phyloP scores from a whole-genome alignment of 2,888 invertebrate genomes.

The Phortica magna region DNA sequence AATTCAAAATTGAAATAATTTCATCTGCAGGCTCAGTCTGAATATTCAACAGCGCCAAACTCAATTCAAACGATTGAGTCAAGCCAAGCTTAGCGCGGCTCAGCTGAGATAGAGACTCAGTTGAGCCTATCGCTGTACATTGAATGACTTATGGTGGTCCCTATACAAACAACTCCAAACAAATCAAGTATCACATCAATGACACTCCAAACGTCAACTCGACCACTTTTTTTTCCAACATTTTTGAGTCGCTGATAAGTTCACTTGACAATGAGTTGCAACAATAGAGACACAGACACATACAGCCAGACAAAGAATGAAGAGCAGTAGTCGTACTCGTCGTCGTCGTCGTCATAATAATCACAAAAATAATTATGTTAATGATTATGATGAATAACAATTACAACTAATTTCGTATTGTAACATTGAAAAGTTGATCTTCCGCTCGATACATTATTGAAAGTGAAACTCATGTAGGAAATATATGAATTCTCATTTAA shows the following conservation, averaged over 20 bases:
- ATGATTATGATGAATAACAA: slow-evolving; percentile 4
- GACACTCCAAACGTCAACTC: slow-evolving; percentile 72
- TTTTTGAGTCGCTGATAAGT: slow-evolving; percentile 58
- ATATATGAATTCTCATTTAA: too few species aligned
- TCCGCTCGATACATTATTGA: not conserved
- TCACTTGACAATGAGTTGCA: slow-evolving; percentile 73
- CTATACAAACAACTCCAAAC: slow-evolving; percentile 71
- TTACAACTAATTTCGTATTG: not conserved
- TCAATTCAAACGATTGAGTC: not conserved
- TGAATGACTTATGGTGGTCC: slow-evolving; percentile 71
- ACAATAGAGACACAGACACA: slow-evolving; percentile 52
- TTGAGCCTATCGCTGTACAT: slow-evolving; percentile 50
- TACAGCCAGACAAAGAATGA: not conserved
- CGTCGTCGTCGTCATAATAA: not conserved
- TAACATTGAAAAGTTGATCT: not conserved
- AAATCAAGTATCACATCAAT: slow-evolving; percentile 71
- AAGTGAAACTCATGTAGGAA: not conserved
- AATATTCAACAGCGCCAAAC: slow-evolving; percentile 53
- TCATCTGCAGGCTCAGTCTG: slow-evolving; percentile 11
- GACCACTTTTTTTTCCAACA: slow-evolving; percentile 52
- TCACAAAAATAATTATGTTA: slow-evolving; percentile 22
- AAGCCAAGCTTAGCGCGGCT: not conserved
- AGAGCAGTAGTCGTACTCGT: slow-evolving; percentile 2
- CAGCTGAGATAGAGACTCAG: not conserved
- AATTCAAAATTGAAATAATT: too few species aligned